Percentiles rank a stretch among this genome's conserved stretches.
Evolutionary conservation across 2,113 vertebrate genomes (phyloP).

Genomic region (Cephalopholis sonnerati): DNA sequence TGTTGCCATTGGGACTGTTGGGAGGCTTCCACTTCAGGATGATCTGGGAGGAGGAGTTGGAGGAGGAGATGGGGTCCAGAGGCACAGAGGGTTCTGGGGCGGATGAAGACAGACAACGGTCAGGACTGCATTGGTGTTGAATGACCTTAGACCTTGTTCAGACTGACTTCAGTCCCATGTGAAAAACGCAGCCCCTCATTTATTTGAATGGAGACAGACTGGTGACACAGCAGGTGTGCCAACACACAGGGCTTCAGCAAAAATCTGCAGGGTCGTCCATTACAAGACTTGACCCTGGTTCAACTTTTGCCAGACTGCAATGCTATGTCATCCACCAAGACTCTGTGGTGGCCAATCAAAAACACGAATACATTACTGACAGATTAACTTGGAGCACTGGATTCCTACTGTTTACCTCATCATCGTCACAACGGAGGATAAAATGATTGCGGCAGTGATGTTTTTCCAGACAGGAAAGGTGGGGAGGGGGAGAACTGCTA

Average conservation of each 20-base stretch:
- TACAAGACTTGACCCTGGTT: too few species aligned
- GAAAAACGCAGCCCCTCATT: neutral
- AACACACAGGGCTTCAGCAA: too few species aligned
- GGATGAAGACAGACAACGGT: neutral
- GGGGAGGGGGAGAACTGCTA: too few species aligned
- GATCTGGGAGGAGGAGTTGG: constrained; percentile 96
- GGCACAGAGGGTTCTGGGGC: constrained; percentile 92
- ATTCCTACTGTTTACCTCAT: neutral
- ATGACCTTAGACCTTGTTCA: neutral
- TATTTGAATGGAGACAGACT: neutral
- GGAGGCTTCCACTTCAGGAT: constrained; percentile 97
- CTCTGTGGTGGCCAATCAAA: too few species aligned
- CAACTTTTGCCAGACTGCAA: too few species aligned
- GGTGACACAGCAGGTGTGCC: neutral
- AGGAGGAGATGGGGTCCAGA: constrained; percentile 92
- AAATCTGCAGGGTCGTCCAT: too few species aligned
- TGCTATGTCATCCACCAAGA: too few species aligned
- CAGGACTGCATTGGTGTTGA: neutral
- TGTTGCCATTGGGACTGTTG: constrained; percentile 94
- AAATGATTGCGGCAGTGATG: neutral
- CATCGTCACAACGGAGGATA: neutral
- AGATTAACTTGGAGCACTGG: too few species aligned
- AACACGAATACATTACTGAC: too few species aligned
- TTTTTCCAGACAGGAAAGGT: neutral
- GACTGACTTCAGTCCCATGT: neutral